Base-by-base conservation (phyloP, 2,888 invertebrate species). In the Aproaerema taeniolella region DNA sequence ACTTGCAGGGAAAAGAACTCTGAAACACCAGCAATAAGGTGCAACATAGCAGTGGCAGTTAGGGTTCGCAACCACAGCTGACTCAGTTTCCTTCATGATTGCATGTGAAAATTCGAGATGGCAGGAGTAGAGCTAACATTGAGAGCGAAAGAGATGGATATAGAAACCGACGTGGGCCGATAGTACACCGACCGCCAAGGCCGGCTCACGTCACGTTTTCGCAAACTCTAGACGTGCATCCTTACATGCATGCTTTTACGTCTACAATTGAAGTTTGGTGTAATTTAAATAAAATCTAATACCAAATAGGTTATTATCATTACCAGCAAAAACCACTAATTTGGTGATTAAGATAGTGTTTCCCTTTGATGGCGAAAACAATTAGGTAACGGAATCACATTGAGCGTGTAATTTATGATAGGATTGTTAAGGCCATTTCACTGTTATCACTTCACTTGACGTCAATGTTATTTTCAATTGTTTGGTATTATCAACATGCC, bases 191-290 rank as follows among this genome's bases (percentile, higher is more conserved):
- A 80, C 57, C 68, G 67, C 73, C 82, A 85, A 85, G 85, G 83
- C 81, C 82, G 79, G 58, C 66, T 65, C 61, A 63, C 76, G 81
- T 83, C 82, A 83, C 77, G 75, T 38, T 73, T 78, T 75, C 54
- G 74, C 76, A 67, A 67, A 73, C 72, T 72, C 78, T 76, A 80
- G 82, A 82, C 78, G 56, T 70, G 64, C 70, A 73, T 66, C 58
- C 67, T 55, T 61, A 61, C 59, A 61, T 64, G 62, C 61, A 62
- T 43, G 54, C 29, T 41, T 50, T n/a, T 58, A 58, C 58, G 41
- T 54, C 51, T 48, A 58, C 50, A 52, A 62, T 51, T 60, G 61
- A 59, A 72, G 71, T 70, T 73, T 74, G 64, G 66, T 76, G 76
- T 67, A 75, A 68, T 63, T 59, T 49, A n/a, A n/a, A n/a, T n/a